phyloP scores from a whole-genome alignment of 2,888 invertebrate species.

The Phengaris alcon region DNA sequence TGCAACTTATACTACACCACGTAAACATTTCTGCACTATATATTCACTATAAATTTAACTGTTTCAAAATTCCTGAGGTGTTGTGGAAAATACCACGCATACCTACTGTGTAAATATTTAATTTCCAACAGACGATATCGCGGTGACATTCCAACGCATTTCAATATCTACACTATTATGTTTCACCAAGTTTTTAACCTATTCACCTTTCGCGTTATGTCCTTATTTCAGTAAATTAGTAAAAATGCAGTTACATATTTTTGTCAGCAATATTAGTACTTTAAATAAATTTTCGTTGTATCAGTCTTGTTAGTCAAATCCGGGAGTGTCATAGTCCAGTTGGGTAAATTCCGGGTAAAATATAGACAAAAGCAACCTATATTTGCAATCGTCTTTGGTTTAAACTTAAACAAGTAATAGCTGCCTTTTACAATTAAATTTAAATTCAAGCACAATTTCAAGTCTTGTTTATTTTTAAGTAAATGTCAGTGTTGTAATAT shows the following conservation, averaged over 20 bases:
- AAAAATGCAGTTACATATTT: slow-evolving; percentile 29
- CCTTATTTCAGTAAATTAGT: slow-evolving; percentile 47
- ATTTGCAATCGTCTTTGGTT: too few species aligned
- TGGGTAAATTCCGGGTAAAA: background rate
- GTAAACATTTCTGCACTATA: slow-evolving; percentile 8
- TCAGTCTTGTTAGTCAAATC: slow-evolving; percentile 26
- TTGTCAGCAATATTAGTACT: slow-evolving; percentile 17
- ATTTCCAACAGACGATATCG: background rate
- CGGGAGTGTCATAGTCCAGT: background rate
- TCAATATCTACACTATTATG: background rate
- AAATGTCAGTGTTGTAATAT: background rate
- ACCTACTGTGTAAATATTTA: background rate
- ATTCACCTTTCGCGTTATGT: slow-evolving; percentile 7
- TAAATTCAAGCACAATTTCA: too few species aligned
- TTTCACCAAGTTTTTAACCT: slow-evolving; percentile 6
- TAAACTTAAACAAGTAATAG: too few species aligned
- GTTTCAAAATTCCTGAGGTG: background rate
- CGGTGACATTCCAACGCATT: background rate
- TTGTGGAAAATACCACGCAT: background rate
- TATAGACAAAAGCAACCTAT: background rate
- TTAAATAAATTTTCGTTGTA: slow-evolving; percentile 7
- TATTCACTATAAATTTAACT: slow-evolving; percentile 12
- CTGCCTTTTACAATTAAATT: too few species aligned
- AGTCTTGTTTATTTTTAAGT: background rate
- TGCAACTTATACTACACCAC: background rate